Percentiles rank a stretch among this genome's conserved stretches.
Evolutionary conservation across 2,113 vertebrate genomes (phyloP).

Genomic region (Desmodus rotundus): DNA sequence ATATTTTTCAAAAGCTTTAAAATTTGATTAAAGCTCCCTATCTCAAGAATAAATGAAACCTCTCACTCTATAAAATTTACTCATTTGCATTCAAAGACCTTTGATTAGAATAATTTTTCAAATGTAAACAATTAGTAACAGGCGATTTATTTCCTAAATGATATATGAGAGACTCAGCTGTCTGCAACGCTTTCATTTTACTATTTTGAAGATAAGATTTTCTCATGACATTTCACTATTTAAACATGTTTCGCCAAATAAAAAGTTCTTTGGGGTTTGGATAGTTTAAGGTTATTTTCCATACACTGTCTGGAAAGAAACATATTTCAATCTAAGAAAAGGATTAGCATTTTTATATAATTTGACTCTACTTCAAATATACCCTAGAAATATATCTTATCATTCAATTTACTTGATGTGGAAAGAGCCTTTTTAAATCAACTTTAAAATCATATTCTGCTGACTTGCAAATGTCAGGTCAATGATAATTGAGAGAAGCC

Average conservation of each 20-base stretch:
- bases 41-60: constrained; percentile 2
- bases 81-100: constrained; percentile 34
- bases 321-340: background rate
- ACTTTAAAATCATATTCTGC: constrained; percentile 13
- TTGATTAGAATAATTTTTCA: constrained; percentile 65
- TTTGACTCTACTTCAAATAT: background rate
- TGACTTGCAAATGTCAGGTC: constrained; percentile 41
- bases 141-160: constrained; percentile 59
- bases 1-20: constrained; percentile 24
- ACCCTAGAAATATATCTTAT: background rate
- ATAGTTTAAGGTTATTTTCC: background rate
- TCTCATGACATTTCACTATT: background rate
- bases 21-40: constrained; percentile 16
- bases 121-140: constrained; percentile 66
- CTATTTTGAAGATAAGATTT: background rate
- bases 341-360: background rate
- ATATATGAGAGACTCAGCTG: constrained; percentile 41
- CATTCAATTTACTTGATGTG: constrained; percentile 24
- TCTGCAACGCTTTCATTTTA: background rate
- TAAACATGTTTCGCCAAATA: background rate
- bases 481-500: constrained; percentile 60
- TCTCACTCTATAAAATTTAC: background rate
- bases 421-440: background rate
- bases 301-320: background rate
- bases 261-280: background rate